Evolutionary conservation across 2,888 invertebrate genomes (phyloP), one percentile per base, ranked within the genome.

Genomic region (Pyrrhia umbra): DNA sequence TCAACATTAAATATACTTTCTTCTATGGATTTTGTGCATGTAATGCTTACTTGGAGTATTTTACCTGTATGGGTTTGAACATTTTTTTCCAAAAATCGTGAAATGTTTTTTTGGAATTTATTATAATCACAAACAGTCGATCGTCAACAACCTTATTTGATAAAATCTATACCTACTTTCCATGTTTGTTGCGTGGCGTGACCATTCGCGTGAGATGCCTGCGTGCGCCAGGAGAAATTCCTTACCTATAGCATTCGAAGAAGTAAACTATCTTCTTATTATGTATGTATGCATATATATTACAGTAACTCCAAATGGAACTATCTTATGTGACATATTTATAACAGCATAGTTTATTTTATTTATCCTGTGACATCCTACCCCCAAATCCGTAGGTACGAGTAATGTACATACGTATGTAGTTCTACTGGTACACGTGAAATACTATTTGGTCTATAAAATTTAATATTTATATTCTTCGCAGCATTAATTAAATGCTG

Each of bases 221-320:
- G 86, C 89, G 87, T 89, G 86, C 85, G 74, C 66, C 68, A 56
- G 79, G 88, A 89, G 90, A 90, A 91, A 90, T 85, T 86, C 80
- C 74, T 79, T 42, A 49, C 25, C 42, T 75, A 74, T 34, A 70
- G 52, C 49, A 59, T 67, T 67, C 34, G 21, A 46, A 75, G 65
- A 69, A 62, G 62, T 75, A 56, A 60, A 15, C 69, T 64, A 71
- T 75, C 61, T 67, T 50, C 27, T 66, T 59, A 55, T 51, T 62
- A 65, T 46, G 58, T 64, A 63, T 57, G 37, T 25, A 46, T 68
- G 30, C 21, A n/a, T 27, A 45, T 55, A 39, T 55, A 46, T 69
- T 6, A 40, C 16, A 6, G 15, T 0, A n/a, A 34, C 6, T 15
- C 8, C 15, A 37, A 37, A 37, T 37, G 37, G 6, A 6, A 13